Conservation (phyloP, 2,888 invertebrate species). For the Microplitis deprimator region DNA sequence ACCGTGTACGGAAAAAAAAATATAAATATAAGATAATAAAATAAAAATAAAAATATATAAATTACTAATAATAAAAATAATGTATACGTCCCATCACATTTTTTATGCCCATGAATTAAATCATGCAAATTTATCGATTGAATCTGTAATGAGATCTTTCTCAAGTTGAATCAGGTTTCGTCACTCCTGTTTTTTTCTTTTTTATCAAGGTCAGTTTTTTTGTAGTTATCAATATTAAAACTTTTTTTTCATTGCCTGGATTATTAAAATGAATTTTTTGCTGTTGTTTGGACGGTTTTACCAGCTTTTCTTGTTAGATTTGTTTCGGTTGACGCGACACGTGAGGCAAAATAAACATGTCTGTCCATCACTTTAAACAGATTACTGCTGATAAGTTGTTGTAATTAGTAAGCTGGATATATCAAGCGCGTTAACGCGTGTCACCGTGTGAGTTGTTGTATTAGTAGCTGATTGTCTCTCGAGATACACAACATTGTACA, state of each 20-base stretch:
- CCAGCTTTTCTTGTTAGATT: constrained; percentile 7
- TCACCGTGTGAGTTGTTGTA: constrained; percentile 19
- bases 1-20: neutral
- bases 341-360: constrained; percentile 23
- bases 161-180: constrained; percentile 21
- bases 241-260: neutral
- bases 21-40: neutral
- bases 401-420: constrained; percentile 29
- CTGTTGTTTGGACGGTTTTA: neutral
- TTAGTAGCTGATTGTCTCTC: constrained; percentile 21
- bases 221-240: neutral
- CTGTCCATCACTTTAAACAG: constrained; percentile 21
- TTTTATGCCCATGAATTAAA: constrained; percentile 36
- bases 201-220: neutral
- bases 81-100: constrained; percentile 18
- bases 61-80: constrained; percentile 7
- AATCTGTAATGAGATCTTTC: constrained; percentile 38
- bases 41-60: constrained; percentile 3
- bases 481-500: neutral
- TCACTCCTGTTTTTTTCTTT: constrained; percentile 11
- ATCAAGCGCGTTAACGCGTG: constrained; percentile 26
- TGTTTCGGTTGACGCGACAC: constrained; percentile 10
- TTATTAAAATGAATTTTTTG: neutral
- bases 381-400: constrained; percentile 26
- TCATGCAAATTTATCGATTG: constrained; percentile 36